phyloP scores from a whole-genome alignment of 2,888 invertebrate species.

The Ellobium chinense region DNA sequence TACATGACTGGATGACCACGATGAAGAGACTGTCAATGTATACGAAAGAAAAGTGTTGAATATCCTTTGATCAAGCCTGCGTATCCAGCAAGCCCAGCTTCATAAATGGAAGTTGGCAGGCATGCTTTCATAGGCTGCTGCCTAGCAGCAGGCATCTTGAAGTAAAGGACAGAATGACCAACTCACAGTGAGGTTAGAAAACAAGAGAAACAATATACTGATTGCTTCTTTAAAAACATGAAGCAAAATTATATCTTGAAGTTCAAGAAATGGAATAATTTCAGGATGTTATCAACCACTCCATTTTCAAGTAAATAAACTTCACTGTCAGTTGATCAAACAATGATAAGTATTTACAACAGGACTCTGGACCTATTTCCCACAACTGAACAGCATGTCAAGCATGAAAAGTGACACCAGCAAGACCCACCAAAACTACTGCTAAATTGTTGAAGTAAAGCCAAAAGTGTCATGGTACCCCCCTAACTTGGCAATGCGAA shows the following conservation, averaged over 20 bases:
- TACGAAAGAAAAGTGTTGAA: too few relatives aligned
- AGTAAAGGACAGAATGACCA: neutral
- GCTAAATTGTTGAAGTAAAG: too few relatives aligned
- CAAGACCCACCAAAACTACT: too few relatives aligned
- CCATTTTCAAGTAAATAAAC: neutral
- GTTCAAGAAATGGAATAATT: neutral
- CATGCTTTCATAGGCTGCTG: slow-evolving; percentile 34
- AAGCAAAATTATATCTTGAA: neutral
- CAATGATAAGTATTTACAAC: too few relatives aligned
- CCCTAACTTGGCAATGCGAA: too few relatives aligned
- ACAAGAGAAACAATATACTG: neutral
- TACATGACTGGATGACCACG: too few relatives aligned
- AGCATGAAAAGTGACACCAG: too few relatives aligned
- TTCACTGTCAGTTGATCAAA: neutral
- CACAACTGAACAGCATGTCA: too few relatives aligned
- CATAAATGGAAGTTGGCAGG: slow-evolving; percentile 31
- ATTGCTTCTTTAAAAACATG: neutral
- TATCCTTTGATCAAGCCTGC: slow-evolving; percentile 28
- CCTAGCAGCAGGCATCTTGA: slow-evolving; percentile 31
- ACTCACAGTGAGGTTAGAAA: neutral
- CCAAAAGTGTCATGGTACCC: too few relatives aligned
- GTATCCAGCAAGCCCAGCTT: slow-evolving; percentile 8
- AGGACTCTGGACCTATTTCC: too few relatives aligned
- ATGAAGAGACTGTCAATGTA: too few relatives aligned
- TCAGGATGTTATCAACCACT: neutral